These are phyloP conservation scores for Drosophila hydei DNA, from an alignment of 1,140 invertebrate genomes.

Conservation along the genomic window DNA sequence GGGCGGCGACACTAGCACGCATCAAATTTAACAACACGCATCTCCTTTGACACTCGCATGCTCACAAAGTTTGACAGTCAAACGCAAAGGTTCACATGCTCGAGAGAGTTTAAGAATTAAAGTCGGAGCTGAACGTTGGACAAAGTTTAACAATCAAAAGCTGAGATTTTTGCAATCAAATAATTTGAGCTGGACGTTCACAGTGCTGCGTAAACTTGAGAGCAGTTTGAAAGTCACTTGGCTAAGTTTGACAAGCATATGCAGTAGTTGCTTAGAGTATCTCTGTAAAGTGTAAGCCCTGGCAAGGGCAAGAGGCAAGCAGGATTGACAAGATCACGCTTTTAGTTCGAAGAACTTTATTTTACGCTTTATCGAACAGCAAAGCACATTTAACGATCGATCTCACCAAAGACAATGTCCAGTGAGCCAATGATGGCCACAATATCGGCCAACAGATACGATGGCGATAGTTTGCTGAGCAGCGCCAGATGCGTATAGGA, in stretches of 20 bases:
- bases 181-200: no score
- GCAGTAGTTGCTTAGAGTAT: no score
- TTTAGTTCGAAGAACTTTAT: neutral
- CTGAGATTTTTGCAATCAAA: no score
- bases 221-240: slow-evolving; percentile 4
- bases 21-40: slow-evolving; percentile 10
- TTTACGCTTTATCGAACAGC: neutral
- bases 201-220: no score
- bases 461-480: slow-evolving; percentile 86
- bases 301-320: no score
- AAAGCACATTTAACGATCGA: slow-evolving; percentile 88
- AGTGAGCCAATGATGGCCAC: slow-evolving; percentile 92
- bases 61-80: neutral
- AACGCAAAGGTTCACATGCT: no score
- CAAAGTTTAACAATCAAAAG: neutral
- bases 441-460: slow-evolving; percentile 90
- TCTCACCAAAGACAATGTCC: slow-evolving; percentile 95
- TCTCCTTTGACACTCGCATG: neutral
- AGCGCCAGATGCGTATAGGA: slow-evolving; percentile 90
- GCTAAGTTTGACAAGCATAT: no score
- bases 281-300: no score
- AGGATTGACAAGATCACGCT: neutral
- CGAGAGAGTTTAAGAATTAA: neutral
- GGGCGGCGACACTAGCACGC: neutral
- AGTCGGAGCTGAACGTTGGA: no score